Percentiles rank a stretch among this genome's conserved stretches.
These are phyloP conservation scores for Neodontobutis hainanensis DNA, from an alignment of 2,113 vertebrate species.

Conservation along the genomic window DNA sequence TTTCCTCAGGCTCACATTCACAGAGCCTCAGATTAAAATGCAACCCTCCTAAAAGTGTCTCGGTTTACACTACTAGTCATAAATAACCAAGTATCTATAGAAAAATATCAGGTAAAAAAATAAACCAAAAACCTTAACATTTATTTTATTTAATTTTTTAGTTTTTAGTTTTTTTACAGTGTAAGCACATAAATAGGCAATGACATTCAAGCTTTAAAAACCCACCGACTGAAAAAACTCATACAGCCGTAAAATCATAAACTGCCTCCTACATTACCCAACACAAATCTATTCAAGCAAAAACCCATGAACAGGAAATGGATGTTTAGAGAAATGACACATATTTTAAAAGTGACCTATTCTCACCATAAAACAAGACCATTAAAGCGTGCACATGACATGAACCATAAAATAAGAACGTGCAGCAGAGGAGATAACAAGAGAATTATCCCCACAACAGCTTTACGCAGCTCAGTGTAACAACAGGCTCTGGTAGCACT, in stretches of 20 bases:
- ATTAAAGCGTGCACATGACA: constrained; percentile 51
- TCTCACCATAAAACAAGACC: constrained; percentile 36
- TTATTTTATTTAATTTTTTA: no score
- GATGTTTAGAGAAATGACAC: constrained; percentile 26
- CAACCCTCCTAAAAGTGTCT: no score
- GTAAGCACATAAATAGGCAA: no score
- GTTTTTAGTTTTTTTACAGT: no score
- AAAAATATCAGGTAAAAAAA: no score
- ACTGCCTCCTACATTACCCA: not conserved
- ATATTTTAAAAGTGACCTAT: constrained; percentile 45
- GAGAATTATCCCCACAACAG: constrained; percentile 41
- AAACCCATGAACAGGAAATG: constrained; percentile 34
- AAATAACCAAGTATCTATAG: no score
- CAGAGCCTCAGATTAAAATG: no score
- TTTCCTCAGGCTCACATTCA: no score
- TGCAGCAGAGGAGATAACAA: constrained; percentile 34
- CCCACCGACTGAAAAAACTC: not conserved
- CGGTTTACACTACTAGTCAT: no score
- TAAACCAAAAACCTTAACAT: no score
- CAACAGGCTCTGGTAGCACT: constrained; percentile 50
- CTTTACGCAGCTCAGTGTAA: constrained; percentile 28
- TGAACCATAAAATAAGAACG: constrained; percentile 51
- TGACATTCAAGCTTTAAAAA: no score
- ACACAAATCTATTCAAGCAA: constrained; percentile 24
- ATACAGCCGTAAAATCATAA: no score